phyloP scores from a whole-genome alignment of 37 sponge, comb jelly and placozoan genomes.

The Spongilla lacustris region DNA sequence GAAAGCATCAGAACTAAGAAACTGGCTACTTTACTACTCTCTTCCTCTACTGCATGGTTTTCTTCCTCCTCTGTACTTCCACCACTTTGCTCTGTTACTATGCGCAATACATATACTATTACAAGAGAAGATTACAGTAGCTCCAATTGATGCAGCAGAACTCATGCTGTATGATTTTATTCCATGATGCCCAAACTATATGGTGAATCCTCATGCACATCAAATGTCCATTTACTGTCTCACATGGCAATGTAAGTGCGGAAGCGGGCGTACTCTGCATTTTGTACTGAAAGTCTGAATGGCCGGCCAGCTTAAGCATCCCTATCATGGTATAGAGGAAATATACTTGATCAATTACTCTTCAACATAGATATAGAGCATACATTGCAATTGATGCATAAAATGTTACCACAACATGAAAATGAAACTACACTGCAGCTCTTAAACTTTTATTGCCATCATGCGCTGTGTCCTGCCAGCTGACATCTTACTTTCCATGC shows the following conservation, averaged over 20 bases:
- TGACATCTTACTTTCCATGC: too few relatives aligned
- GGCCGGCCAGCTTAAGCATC: conserved; percentile 12
- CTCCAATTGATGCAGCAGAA: conserved; percentile 41
- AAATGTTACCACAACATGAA: background rate
- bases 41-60: background rate
- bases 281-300: conserved; percentile 35
- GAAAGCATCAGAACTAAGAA: too few relatives aligned
- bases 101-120: conserved; percentile 48
- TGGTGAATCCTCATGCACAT: conserved; percentile 23
- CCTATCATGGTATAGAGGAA: conserved; percentile 15
- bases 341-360: conserved; percentile 23
- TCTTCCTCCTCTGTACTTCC: conserved; percentile 19
- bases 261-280: conserved; percentile 48
- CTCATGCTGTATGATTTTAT: conserved; percentile 33
- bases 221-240: too few relatives aligned
- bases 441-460: background rate
- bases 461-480: too few relatives aligned
- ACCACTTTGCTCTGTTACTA: conserved; percentile 40
- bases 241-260: conserved; percentile 39
- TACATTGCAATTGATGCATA: conserved; percentile 16
- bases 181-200: conserved; percentile 29
- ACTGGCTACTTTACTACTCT: too few relatives aligned
- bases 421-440: background rate
- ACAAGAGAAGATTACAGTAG: background rate
- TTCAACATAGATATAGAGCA: conserved; percentile 11